Evolutionary conservation across 2,113 vertebrate genomes (phyloP), one percentile per base, ranked within the genome.

Genomic region (Chamaea fasciata): DNA sequence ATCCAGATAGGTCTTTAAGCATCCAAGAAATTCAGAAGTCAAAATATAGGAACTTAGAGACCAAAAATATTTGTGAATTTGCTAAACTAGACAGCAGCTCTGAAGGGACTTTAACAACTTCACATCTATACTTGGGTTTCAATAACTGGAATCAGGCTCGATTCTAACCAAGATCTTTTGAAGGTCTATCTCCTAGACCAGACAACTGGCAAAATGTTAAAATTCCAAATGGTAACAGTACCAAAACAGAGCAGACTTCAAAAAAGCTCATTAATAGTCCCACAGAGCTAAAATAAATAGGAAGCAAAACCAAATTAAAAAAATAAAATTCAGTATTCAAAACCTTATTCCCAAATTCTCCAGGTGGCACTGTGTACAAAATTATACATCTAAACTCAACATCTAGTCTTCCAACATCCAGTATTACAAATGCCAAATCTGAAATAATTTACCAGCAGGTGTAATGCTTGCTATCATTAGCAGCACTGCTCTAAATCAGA

Each of bases 281-380:
- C 57, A 53, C 9, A 71, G 27, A 75, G 11, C 33, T 75, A 68
- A 53, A 91, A 83, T n/a, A 83, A 90, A 68, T 57, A 52, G 15
- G 31, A 93, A 39, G 55, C 31, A 87, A 83, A 89, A 67, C 2
- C 0, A 0, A 67, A 68, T 11, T 2, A n/a, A 86, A 95, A 68
- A 63, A 73, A 8, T 8, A 82, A 35, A 75, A 31, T 60, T 41
- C 26, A 73, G 39, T 93, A 92, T 93, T 92, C 79, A 84, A 96
- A 93, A 92, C 28, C 64, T 86, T 89, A 94, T 94, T 96, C 83
- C 90, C 96, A 90, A 96, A 86, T 96, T 97, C 96, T 96, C 94
- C 94, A 96, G 96, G 93, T 97, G 95, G 95, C 95, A 95, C 93
- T 96, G 88, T 94, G 88, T 92, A 93, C 94, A 97, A 96, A 97